Evolutionary conservation across 2,888 invertebrate species (phyloP).

Genomic region (Anagyrus pseudococci): DNA sequence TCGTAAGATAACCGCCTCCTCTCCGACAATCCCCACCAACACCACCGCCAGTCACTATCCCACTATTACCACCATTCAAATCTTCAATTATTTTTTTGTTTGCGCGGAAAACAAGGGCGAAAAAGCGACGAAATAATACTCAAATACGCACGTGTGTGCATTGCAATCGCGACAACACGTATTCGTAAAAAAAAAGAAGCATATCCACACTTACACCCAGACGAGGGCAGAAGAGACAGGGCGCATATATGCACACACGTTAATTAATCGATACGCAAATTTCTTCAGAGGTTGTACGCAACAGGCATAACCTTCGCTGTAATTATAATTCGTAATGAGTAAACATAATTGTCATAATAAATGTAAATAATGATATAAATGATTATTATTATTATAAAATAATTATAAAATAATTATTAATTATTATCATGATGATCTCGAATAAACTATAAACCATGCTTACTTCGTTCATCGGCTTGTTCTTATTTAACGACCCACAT

Average conservation of each 20-base stretch:
- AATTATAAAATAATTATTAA: slow-evolving; percentile 38
- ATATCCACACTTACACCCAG: neutral
- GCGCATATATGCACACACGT: slow-evolving; percentile 3
- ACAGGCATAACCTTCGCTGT: slow-evolving; percentile 51
- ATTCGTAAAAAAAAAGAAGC: slow-evolving; percentile 2
- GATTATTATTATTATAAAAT: slow-evolving; percentile 39
- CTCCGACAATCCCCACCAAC: neutral
- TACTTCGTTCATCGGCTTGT: slow-evolving; percentile 36
- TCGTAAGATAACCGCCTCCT: too few relatives aligned
- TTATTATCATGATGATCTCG: slow-evolving; percentile 50
- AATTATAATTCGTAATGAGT: slow-evolving; percentile 56
- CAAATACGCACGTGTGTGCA: too few relatives aligned
- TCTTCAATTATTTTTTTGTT: too few relatives aligned
- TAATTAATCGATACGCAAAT: slow-evolving; percentile 4
- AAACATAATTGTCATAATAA: slow-evolving; percentile 53
- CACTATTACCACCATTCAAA: too few relatives aligned
- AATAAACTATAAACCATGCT: slow-evolving; percentile 57
- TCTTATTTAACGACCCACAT: slow-evolving; percentile 29
- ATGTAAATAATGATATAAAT: slow-evolving; percentile 51
- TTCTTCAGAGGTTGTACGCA: slow-evolving; percentile 12
- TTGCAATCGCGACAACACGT: too few relatives aligned
- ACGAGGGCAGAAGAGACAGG: neutral
- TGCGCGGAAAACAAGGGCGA: too few relatives aligned
- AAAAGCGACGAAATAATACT: too few relatives aligned
- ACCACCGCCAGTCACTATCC: neutral